Evolutionary conservation across 2,113 vertebrate species (phyloP).

Genomic region (Triplophysa dalaica): DNA sequence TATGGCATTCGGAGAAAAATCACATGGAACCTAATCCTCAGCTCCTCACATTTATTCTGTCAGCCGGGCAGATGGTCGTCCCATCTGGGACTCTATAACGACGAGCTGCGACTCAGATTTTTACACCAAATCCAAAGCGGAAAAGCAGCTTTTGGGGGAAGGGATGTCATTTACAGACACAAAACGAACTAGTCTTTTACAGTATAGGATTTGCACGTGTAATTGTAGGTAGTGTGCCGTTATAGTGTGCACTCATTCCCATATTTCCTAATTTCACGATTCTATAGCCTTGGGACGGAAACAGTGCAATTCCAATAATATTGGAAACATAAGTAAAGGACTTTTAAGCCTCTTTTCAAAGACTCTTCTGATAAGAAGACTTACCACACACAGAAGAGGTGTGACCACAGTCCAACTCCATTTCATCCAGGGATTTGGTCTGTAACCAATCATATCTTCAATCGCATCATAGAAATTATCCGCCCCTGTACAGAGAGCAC

Average conservation of each 20-base stretch:
- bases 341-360: too few species aligned
- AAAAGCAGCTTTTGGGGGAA: not conserved
- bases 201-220: not conserved
- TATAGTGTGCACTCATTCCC: too few species aligned
- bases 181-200: not conserved
- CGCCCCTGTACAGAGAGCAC: slow-evolving; percentile 75
- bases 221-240: too few species aligned
- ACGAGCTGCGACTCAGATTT: slow-evolving; percentile 34
- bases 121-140: slow-evolving; percentile 41
- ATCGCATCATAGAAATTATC: slow-evolving; percentile 97
- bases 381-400: slow-evolving; percentile 90
- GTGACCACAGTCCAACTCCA: slow-evolving; percentile 96
- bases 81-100: slow-evolving; percentile 46
- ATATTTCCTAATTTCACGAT: too few species aligned
- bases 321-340: too few species aligned
- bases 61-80: slow-evolving; percentile 48
- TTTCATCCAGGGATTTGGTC: slow-evolving; percentile 98
- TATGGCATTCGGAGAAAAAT: slow-evolving; percentile 13
- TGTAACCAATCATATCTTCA: slow-evolving; percentile 99
- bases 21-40: slow-evolving; percentile 36
- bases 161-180: not conserved
- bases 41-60: slow-evolving; percentile 22
- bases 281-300: too few species aligned
- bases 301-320: too few species aligned
- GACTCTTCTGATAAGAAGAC: slow-evolving; percentile 47